Evolutionary conservation across 2,888 invertebrate genomes (phyloP).

Genomic region (Brenthis daphne): DNA sequence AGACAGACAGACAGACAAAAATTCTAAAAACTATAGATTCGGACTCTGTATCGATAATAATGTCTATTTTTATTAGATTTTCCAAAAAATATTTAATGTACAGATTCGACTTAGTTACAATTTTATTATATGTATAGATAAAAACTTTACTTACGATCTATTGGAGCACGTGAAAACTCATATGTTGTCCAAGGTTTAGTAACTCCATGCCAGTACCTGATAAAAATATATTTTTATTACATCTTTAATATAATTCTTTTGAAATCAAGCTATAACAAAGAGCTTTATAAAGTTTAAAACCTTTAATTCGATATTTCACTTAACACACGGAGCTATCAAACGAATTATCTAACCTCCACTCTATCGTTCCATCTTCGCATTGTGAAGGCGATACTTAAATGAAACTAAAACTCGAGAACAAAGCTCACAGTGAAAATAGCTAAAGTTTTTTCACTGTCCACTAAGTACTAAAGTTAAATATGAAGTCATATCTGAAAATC

Average conservation of each 20-base stretch:
- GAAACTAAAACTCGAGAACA: constrained; percentile 19
- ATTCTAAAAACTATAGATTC: too few species aligned
- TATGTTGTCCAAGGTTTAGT: constrained; percentile 59
- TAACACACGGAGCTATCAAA: constrained; percentile 30
- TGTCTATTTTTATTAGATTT: too few species aligned
- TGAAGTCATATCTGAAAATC: constrained; percentile 27
- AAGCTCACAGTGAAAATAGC: constrained; percentile 25
- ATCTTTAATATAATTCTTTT: constrained; percentile 9
- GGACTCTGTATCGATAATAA: too few species aligned
- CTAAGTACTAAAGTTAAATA: constrained; percentile 8
- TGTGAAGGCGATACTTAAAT: constrained; percentile 29
- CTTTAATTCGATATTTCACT: constrained; percentile 27
- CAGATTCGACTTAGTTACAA: too few species aligned
- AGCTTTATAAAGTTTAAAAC: constrained; percentile 17
- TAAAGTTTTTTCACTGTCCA: constrained; percentile 21
- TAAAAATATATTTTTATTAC: constrained; percentile 45
- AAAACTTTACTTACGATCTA: constrained; percentile 62
- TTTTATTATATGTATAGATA: too few species aligned
- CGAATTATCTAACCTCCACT: constrained; percentile 33
- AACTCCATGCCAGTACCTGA: constrained; percentile 69
- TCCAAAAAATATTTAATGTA: too few species aligned
- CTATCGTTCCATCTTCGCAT: constrained; percentile 33
- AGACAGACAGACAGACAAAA: too few species aligned
- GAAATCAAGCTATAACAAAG: constrained; percentile 7
- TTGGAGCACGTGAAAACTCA: constrained; percentile 57